A percentile compares a stretch with the other conserved stretches of the same genome.
Evolutionary conservation across 2,797 vertebrate species (phyloP).

Genomic region (Cheirogaleus major): DNA sequence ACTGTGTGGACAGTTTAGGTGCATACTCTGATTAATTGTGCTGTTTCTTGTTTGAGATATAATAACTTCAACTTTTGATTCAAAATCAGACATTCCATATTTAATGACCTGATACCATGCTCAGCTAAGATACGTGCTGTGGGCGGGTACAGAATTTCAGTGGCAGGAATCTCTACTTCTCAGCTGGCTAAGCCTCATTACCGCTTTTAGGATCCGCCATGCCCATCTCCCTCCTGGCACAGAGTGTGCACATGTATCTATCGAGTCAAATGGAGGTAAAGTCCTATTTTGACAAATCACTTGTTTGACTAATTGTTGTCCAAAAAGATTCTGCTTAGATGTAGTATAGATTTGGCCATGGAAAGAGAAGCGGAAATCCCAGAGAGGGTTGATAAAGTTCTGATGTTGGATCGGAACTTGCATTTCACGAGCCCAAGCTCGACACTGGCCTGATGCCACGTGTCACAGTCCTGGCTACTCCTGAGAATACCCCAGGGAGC

Average conservation of each 20-base stretch:
- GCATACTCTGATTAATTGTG: too few relatives aligned
- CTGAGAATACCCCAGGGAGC: neutral
- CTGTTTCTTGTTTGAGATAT: too few relatives aligned
- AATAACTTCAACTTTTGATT: too few relatives aligned
- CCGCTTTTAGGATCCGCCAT: fast-evolving
- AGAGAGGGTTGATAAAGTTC: fast-evolving
- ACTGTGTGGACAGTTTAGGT: too few relatives aligned
- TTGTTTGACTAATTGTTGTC: neutral
- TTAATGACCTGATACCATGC: neutral
- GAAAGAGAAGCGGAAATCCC: neutral
- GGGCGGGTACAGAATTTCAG: fast-evolving
- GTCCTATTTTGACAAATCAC: neutral
- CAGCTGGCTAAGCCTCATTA: neutral
- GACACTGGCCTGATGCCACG: fast-evolving
- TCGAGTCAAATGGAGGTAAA: neutral
- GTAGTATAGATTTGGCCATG: fast-evolving
- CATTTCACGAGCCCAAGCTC: fast-evolving
- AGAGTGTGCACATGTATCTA: neutral
- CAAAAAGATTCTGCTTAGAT: neutral
- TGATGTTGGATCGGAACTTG: neutral
- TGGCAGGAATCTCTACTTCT: neutral
- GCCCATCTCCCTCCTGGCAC: neutral
- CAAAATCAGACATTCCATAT: too few relatives aligned
- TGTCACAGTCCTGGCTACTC: fast-evolving
- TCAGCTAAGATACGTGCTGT: neutral